Base-by-base conservation (phyloP, 35 echinoderm and acorn worm species). In the Ophioderma brevispina region DNA sequence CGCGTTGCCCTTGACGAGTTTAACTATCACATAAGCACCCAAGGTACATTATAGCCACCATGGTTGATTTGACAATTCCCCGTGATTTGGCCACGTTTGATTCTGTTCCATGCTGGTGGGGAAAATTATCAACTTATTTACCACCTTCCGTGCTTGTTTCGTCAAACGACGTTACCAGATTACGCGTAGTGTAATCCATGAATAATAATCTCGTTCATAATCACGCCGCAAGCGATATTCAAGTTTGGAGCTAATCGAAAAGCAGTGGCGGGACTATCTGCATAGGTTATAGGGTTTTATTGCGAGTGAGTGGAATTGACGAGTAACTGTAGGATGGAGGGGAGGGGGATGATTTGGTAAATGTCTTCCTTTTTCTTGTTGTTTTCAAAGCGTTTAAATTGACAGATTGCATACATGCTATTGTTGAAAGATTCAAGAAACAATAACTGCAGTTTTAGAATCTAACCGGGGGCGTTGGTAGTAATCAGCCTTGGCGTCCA, bases 111-210 rank as follows among this genome's bases (percentile, higher is more conserved):
- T 25, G 28, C 59, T 70, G 1, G 17, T 70, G 59, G 59, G 59
- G 28, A 30, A n/a, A 70, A 70, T 70, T 70, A 70, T 25, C 5
- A 70, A 70, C 59, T 70, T 18, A 70, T 70, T 70, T n/a, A 70
- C n/a, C 59, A 30, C 59, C 10, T 70, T 70, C 10, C n/a, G 59
- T 70, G 59, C 59, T 70, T n/a, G 59, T 30, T 25, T 70, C 59
- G 59, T 30, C 59, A 70, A 70, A n/a, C 28, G 59, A 70, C 59
- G 59, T 70, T 70, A 70, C 59, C 59, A 70, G 59, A 70, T 70
- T 70, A 70, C 28, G 28, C 10, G 3, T 25, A 3, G 23, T 70
- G 59, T 70, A 25, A 70, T 70, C 59, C 59, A 70, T 70, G 59
- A 6, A 70, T 70, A 70, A 70, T 70, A n/a, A 25, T 70, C 59